phyloP scores from a whole-genome alignment of 2,888 invertebrate genomes.

The Mermis nigrescens region DNA sequence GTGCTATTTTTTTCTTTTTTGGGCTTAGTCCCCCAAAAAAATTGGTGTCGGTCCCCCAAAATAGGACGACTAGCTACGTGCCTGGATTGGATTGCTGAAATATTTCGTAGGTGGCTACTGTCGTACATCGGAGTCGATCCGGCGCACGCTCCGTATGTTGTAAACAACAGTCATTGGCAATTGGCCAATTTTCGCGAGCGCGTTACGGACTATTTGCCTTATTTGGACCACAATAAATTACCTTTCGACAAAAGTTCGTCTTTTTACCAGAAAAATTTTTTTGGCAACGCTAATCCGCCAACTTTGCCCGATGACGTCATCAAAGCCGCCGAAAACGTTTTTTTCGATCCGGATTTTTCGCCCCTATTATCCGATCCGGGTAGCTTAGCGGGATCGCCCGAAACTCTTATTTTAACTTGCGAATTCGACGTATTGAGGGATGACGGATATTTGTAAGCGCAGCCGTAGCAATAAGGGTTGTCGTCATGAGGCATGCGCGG shows the following conservation, averaged over 20 bases:
- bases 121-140: background rate
- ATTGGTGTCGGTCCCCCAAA: too few relatives aligned
- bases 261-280: background rate
- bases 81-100: too few relatives aligned
- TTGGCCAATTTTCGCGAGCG: background rate
- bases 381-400: slow-evolving; percentile 25
- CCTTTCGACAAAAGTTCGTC: background rate
- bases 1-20: too few relatives aligned
- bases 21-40: too few relatives aligned
- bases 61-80: too few relatives aligned
- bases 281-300: background rate
- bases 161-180: background rate
- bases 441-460: slow-evolving; percentile 34
- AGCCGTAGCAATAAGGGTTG: too few relatives aligned
- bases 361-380: slow-evolving; percentile 30
- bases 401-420: slow-evolving; percentile 32
- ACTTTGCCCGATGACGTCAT: background rate
- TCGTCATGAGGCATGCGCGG: too few relatives aligned
- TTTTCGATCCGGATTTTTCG: slow-evolving; percentile 28
- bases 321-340: background rate
- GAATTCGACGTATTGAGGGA: slow-evolving; percentile 35
- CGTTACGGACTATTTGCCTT: background rate
- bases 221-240: background rate
- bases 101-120: background rate
- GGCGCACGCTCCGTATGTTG: background rate